A percentile compares a stretch with the other conserved stretches of the same genome.
These are phyloP conservation scores for Eupristina koningsbergeri DNA, from an alignment of 1,140 invertebrate species.

Conservation along the genomic window DNA sequence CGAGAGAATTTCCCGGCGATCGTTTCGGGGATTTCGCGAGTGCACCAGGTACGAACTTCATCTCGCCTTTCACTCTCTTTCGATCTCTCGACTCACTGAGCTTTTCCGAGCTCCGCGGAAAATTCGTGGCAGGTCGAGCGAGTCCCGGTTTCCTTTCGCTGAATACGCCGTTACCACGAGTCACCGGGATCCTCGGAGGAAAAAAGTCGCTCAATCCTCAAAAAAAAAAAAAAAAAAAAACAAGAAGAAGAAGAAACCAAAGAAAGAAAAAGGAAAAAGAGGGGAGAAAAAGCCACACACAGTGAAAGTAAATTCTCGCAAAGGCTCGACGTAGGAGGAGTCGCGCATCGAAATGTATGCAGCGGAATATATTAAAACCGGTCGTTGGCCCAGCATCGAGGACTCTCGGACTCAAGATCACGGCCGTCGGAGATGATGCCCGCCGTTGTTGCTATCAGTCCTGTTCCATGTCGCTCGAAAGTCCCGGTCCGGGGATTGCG, in stretches of 20 bases:
- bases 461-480: not conserved
- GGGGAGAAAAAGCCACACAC: not conserved
- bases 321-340: not conserved
- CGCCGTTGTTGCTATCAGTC: too few relatives aligned
- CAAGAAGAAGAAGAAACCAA: not conserved
- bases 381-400: slow-evolving; percentile 55
- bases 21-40: not conserved
- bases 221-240: too few relatives aligned
- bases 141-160: not conserved
- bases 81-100: too few relatives aligned
- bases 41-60: not conserved
- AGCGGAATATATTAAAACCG: slow-evolving; percentile 55
- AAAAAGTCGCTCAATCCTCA: too few relatives aligned
- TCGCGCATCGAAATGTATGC: slow-evolving; percentile 1
- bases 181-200: not conserved
- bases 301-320: not conserved
- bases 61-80: not conserved
- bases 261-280: not conserved
- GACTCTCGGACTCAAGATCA: slow-evolving; percentile 57
- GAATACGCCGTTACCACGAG: not conserved
- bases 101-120: not conserved
- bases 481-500: not conserved
- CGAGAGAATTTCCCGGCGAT: too few relatives aligned
- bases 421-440: slow-evolving; percentile 51
- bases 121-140: not conserved